These are phyloP conservation scores for Acleris holmiana DNA, from an alignment of 2,888 invertebrate species.

Conservation along the genomic window DNA sequence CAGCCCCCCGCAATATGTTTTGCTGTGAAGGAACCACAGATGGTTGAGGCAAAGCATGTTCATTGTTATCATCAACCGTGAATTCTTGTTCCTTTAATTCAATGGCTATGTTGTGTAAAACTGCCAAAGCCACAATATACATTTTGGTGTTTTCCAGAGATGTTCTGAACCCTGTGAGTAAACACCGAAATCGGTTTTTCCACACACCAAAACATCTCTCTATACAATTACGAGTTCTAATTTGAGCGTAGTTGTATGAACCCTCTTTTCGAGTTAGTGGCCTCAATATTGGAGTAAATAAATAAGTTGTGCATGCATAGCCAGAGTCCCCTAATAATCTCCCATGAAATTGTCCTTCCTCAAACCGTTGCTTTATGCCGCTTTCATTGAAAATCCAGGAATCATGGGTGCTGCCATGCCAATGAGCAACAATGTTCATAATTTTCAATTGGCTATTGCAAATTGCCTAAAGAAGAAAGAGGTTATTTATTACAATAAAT, in stretches of 20 bases:
- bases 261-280: constrained; percentile 11
- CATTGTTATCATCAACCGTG: constrained; percentile 17
- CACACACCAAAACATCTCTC: constrained; percentile 11
- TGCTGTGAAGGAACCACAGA: no score
- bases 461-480: constrained; percentile 37
- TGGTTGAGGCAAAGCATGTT: no score
- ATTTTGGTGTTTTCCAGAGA: constrained; percentile 8
- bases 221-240: constrained; percentile 6
- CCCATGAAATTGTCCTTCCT: constrained; percentile 15
- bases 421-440: constrained; percentile 41
- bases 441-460: constrained; percentile 41
- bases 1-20: no score
- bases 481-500: background rate
- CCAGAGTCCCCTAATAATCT: constrained; percentile 18
- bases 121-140: constrained; percentile 15
- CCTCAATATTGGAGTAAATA: constrained; percentile 19
- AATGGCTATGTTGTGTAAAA: constrained; percentile 23
- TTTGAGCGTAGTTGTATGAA: constrained; percentile 5
- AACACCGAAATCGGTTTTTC: constrained; percentile 12
- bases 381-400: constrained; percentile 40
- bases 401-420: constrained; percentile 44
- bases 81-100: constrained; percentile 17
- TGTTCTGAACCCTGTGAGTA: constrained; percentile 9
- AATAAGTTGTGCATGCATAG: constrained; percentile 20
- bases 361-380: constrained; percentile 37